A percentile compares a stretch with the other conserved stretches of the same genome.
Evolutionary conservation across 2,888 invertebrate genomes (phyloP).

Genomic region (Noctua fimbriata): DNA sequence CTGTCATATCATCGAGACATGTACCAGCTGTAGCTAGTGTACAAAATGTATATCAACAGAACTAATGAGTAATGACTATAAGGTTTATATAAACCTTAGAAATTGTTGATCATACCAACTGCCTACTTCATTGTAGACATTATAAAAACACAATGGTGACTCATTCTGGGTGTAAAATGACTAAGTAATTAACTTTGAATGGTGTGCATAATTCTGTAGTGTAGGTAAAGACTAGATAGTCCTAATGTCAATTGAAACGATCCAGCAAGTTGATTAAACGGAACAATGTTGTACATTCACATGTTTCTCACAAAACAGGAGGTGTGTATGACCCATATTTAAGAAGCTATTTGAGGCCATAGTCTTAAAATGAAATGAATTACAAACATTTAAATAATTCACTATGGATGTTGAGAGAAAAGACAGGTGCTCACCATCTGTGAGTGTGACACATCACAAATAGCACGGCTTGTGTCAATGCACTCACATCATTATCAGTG

Average conservation of each 20-base stretch:
- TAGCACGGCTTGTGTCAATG: constrained; percentile 64
- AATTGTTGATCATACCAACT: constrained; percentile 36
- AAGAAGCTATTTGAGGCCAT: background rate
- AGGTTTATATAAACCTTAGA: constrained; percentile 17
- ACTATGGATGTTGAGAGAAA: constrained; percentile 37
- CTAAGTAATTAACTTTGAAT: constrained; percentile 58
- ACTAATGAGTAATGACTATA: constrained; percentile 30
- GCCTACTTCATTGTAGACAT: constrained; percentile 41
- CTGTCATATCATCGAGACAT: background rate
- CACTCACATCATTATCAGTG: constrained; percentile 63
- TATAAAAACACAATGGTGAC: constrained; percentile 59
- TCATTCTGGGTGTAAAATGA: constrained; percentile 59
- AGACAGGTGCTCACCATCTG: constrained; percentile 61
- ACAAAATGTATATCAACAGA: constrained; percentile 9
- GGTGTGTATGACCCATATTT: constrained; percentile 2
- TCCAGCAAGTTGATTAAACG: constrained; percentile 7
- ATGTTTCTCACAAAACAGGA: constrained; percentile 2
- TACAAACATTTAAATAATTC: constrained; percentile 15
- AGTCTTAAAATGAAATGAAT: constrained; percentile 1
- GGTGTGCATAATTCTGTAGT: constrained; percentile 22
- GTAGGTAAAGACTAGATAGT: constrained; percentile 31
- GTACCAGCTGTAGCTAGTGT: background rate
- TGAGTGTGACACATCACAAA: constrained; percentile 45
- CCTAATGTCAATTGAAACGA: constrained; percentile 35
- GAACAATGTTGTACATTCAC: background rate